Conservation (phyloP, 2,797 vertebrate genomes). For the Argyrosomus regius region DNA sequence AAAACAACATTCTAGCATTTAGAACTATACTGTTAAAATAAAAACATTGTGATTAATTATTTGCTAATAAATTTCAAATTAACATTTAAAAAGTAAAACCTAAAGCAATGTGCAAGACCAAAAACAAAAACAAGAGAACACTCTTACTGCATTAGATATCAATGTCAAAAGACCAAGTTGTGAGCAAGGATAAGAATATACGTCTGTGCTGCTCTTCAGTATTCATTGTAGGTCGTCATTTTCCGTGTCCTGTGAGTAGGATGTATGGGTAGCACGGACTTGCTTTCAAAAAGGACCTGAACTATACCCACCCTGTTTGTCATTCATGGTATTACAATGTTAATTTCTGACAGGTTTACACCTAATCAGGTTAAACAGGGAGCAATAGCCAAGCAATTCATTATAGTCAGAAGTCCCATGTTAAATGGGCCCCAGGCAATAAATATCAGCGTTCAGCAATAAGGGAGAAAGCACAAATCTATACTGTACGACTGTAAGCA, state of each 20-base stretch:
- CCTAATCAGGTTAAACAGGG: constrained; percentile 73
- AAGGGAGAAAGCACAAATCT: constrained; percentile 66
- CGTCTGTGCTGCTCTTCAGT: neutral
- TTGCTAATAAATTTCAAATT: neutral
- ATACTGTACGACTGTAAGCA: constrained; percentile 81
- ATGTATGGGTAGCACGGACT: constrained; percentile 41
- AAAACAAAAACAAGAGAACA: neutral
- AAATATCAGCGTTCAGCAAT: constrained; percentile 86
- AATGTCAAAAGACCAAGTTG: neutral
- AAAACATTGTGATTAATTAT: neutral
- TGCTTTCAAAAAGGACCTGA: constrained; percentile 49
- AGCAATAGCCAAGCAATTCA: constrained; percentile 83
- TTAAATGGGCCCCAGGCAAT: constrained; percentile 85
- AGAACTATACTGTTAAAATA: neutral
- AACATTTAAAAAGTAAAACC: neutral
- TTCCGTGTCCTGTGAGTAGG: neutral
- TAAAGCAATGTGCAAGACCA: neutral
- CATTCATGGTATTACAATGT: constrained; percentile 76
- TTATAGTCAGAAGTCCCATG: constrained; percentile 73
- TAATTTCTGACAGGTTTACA: constrained; percentile 82
- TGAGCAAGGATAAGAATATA: neutral
- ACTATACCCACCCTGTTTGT: constrained; percentile 67
- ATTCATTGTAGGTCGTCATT: neutral
- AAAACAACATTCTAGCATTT: neutral
- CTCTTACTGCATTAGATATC: neutral